phyloP scores from a whole-genome alignment of 2,113 vertebrate genomes.

The Orycteropus afer region DNA sequence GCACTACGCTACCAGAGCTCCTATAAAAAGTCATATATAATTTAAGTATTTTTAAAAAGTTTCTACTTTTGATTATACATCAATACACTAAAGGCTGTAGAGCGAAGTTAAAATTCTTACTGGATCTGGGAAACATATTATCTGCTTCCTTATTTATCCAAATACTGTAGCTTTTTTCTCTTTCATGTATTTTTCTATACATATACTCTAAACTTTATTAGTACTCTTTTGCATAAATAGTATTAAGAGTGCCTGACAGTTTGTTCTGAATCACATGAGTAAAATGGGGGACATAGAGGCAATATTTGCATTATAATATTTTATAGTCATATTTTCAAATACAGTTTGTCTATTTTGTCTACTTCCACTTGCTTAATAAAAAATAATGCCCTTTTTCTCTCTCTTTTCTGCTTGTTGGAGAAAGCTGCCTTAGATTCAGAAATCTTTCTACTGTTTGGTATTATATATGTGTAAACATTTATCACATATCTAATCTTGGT shows the following conservation, averaged over 20 bases:
- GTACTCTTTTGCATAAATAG: neutral
- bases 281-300: neutral
- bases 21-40: neutral
- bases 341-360: neutral
- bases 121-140: neutral
- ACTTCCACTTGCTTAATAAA: neutral
- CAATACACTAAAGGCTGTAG: neutral
- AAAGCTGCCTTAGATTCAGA: neutral
- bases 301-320: neutral
- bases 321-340: neutral
- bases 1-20: no score
- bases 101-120: neutral
- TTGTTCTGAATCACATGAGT: constrained; percentile 23
- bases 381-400: neutral
- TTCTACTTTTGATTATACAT: neutral
- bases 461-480: neutral
- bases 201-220: neutral
- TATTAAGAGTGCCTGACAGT: neutral
- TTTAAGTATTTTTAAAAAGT: constrained; percentile 13
- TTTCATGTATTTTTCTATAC: neutral
- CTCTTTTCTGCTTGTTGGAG: neutral
- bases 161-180: neutral
- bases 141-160: neutral
- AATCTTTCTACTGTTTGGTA: neutral
- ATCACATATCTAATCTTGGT: neutral